Evolutionary conservation across 2,888 invertebrate species (phyloP), one percentile per base, ranked within the genome.

Genomic region (Aleiodes testaceus): DNA sequence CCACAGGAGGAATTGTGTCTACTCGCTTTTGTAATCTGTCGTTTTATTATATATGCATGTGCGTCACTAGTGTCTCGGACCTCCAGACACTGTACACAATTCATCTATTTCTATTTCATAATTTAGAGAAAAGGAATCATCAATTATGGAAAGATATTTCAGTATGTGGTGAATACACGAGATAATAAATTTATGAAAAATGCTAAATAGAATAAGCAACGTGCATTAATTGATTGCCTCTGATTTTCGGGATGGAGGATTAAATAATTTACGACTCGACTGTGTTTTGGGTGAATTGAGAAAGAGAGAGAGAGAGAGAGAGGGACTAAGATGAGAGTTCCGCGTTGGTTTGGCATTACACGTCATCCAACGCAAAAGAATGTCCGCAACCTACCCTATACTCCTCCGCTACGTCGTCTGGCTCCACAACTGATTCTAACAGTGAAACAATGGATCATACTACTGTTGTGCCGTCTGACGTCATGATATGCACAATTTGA

Each of bases 351-450:
- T 61, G 44, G 7, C 44, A 61, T 55, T 16, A 20, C 20, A 63
- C 22, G 18, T 14, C 69, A 69, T 63, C 69, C 69, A 69, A 69
- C 69, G 69, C 69, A 64, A 64, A n/a, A 26, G 22, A 45, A 63
- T 63, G 63, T 63, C 45, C 45, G 11, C 63, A 63, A 63, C 63
- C 63, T 63, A 63, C 63, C 63, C 63, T 63, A 63, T 63, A 63
- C 63, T 63, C 63, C 63, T 63, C 63, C 63, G 63, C 63, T 22
- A 42, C 26, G 9, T 3, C 22, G 45, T 63, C 63, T 20, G 22
- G 45, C 47, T 63, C 26, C 26, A 59, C 59, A 42, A 36, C 59
- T 59, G 59, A 16, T 59, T 14, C 59, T 14, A n/a, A n/a, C n/a
- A n/a, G n/a, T 63, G 22, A 63, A 63, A 45, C 45, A 44, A 63